phyloP scores from a whole-genome alignment of 2,113 vertebrate genomes.

The Thamnaconus septentrionalis region DNA sequence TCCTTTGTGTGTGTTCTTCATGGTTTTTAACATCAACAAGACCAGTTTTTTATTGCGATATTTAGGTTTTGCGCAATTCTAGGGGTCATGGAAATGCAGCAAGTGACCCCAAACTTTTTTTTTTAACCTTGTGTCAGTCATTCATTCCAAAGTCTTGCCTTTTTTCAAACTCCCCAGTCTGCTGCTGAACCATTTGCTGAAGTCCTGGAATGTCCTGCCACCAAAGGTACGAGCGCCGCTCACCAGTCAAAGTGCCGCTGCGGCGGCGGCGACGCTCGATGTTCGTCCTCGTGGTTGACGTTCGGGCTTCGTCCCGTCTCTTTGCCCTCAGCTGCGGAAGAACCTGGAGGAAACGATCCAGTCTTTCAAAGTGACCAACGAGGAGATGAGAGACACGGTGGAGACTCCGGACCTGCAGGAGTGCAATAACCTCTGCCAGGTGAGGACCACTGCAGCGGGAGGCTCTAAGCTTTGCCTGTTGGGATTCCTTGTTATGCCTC shows the following conservation, averaged over 20 bases:
- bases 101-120: no score
- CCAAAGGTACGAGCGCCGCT: conserved; percentile 77
- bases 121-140: no score
- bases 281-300: neutral
- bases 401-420: conserved; percentile 67
- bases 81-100: no score
- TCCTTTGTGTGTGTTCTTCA: no score
- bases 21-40: no score
- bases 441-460: conserved; percentile 45
- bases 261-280: no score
- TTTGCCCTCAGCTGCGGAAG: conserved; percentile 76
- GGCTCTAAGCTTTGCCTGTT: no score
- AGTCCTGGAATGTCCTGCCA: conserved; percentile 81
- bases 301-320: neutral
- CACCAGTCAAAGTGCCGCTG: no score
- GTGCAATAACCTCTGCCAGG: conserved; percentile 84
- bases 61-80: no score
- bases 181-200: conserved; percentile 85
- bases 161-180: conserved; percentile 72
- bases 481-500: neutral
- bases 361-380: conserved; percentile 89
- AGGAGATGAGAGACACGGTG: conserved; percentile 77
- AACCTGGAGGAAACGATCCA: conserved; percentile 87
- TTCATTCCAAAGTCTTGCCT: neutral
- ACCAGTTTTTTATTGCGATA: no score